phyloP scores from a whole-genome alignment of 2,113 vertebrate species.

The Coturnix japonica region DNA sequence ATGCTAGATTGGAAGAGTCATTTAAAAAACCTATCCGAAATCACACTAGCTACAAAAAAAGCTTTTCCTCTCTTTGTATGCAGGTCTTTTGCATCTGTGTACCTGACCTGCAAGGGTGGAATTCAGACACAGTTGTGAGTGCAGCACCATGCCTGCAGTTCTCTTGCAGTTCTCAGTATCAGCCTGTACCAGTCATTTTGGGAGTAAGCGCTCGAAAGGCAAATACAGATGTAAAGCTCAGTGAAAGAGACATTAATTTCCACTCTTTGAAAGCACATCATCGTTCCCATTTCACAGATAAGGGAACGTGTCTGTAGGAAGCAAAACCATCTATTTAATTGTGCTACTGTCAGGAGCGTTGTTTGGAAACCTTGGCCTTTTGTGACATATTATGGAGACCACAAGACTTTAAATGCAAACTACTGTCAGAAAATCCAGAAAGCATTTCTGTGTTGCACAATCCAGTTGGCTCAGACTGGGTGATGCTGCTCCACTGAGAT shows the following conservation, averaged over 20 bases:
- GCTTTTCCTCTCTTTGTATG: background rate
- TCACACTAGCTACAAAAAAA: background rate
- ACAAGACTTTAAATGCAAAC: background rate
- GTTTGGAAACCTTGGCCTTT: background rate
- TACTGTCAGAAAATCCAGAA: background rate
- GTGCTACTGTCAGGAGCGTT: background rate
- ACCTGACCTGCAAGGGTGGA: background rate
- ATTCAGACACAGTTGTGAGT: background rate
- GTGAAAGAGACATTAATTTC: constrained; percentile 25
- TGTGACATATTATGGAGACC: background rate
- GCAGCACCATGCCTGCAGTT: background rate
- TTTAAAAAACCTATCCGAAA: background rate
- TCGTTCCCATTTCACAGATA: constrained; percentile 13
- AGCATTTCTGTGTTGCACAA: background rate
- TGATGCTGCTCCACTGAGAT: background rate
- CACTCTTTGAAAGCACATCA: constrained; percentile 14
- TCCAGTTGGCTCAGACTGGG: background rate
- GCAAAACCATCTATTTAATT: background rate
- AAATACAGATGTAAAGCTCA: constrained; percentile 2
- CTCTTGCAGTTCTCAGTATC: background rate
- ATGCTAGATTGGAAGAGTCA: background rate
- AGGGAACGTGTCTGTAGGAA: background rate
- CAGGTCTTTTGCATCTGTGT: background rate
- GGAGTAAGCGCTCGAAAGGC: background rate
- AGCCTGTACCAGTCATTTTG: background rate